Conservation (phyloP, 2,797 vertebrate species). For the Betta splendens region DNA sequence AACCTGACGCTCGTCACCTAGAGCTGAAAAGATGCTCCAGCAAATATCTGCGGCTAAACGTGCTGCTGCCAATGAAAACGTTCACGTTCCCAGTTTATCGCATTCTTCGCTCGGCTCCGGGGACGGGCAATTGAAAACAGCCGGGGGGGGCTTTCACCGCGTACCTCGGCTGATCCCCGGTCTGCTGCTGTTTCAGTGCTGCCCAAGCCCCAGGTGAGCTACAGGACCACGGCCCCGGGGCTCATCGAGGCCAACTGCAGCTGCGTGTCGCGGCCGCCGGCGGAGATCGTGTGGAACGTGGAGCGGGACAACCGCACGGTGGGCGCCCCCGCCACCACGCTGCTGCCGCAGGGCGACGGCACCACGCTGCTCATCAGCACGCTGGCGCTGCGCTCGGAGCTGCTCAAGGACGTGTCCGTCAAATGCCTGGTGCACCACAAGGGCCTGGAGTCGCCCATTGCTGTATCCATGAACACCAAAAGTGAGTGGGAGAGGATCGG, state of each 20-base stretch:
- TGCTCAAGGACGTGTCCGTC: conserved; percentile 83
- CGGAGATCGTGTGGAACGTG: conserved; percentile 85
- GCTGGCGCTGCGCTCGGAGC: conserved; percentile 73
- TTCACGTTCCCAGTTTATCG: conserved; percentile 54
- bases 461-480: conserved; percentile 86
- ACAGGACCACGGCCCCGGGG: conserved; percentile 79
- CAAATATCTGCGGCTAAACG: conserved; percentile 65
- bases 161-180: conserved; percentile 36
- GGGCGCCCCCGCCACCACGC: conserved; percentile 66
- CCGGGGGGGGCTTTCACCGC: conserved; percentile 50
- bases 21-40: conserved; percentile 27
- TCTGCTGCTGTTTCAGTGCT: conserved; percentile 67
- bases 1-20: conserved; percentile 33
- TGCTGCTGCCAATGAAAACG: conserved; percentile 67
- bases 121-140: conserved; percentile 72
- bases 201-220: conserved; percentile 85
- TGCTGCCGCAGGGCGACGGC: conserved; percentile 72
- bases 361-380: conserved; percentile 83
- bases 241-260: conserved; percentile 86
- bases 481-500: conserved; percentile 70
- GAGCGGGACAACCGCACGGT: conserved; percentile 82
- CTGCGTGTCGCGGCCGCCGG: conserved; percentile 74
- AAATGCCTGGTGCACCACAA: conserved; percentile 86
- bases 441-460: conserved; percentile 82
- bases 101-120: conserved; percentile 56